These are phyloP conservation scores for Tetramorium parvispinum DNA, from an alignment of 1,140 invertebrate species.

Conservation along the genomic window DNA sequence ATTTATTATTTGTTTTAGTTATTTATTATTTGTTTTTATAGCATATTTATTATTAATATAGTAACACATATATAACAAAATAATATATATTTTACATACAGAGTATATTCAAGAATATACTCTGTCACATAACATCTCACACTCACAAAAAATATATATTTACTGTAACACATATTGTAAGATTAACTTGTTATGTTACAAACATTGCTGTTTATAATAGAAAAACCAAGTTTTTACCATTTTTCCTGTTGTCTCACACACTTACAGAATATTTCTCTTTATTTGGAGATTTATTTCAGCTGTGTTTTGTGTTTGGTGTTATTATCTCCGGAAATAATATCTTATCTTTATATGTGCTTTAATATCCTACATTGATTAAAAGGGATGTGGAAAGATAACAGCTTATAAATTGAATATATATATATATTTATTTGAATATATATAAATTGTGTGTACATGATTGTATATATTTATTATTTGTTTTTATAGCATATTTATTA, in stretches of 20 bases:
- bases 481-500: not conserved
- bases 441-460: not conserved
- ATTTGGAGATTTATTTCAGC: not conserved
- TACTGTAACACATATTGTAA: not conserved
- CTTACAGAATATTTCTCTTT: not conserved
- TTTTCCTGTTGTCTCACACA: not conserved
- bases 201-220: constrained; percentile 8
- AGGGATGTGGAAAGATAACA: not conserved
- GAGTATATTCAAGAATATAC: not conserved
- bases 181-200: not conserved
- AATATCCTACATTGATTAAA: constrained; percentile 41
- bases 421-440: not conserved
- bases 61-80: not conserved
- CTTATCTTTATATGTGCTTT: constrained; percentile 63
- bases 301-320: not conserved
- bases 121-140: not conserved
- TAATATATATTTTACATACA: not conserved
- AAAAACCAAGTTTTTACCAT: not conserved
- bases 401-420: not conserved
- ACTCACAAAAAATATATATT: not conserved
- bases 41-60: not conserved
- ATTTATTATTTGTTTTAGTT: too few species aligned
- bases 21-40: constrained; percentile 8
- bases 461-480: constrained; percentile 1
- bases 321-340: constrained; percentile 58